Conservation (phyloP, 2,797 vertebrate genomes). For the Staurois parvus region DNA sequence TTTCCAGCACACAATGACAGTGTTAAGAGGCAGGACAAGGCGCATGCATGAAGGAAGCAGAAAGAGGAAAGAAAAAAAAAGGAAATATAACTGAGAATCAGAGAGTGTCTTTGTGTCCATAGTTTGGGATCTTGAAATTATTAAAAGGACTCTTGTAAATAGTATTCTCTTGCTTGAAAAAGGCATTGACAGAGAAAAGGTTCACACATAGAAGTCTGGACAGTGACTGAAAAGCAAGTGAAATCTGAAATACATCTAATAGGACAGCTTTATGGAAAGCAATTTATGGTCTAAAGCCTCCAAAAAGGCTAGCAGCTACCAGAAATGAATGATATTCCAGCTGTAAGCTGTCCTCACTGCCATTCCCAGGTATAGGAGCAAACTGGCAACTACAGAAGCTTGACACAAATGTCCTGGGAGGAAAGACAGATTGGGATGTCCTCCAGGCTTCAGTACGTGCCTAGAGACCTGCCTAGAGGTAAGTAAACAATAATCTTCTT, state of each 20-base stretch:
- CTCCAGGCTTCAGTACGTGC: too few relatives aligned
- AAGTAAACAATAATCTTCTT: too few relatives aligned
- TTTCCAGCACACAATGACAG: background rate
- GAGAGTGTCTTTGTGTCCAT: constrained; percentile 95
- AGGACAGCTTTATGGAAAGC: too few relatives aligned
- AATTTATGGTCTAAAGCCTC: too few relatives aligned
- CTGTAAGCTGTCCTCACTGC: too few relatives aligned
- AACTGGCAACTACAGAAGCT: too few relatives aligned
- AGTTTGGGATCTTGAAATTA: constrained; percentile 98
- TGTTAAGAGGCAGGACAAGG: constrained; percentile 48
- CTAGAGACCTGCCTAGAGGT: too few relatives aligned
- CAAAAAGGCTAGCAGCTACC: too few relatives aligned
- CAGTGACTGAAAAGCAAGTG: background rate
- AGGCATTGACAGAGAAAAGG: constrained; percentile 72
- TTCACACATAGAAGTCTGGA: constrained; percentile 26
- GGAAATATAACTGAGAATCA: constrained; percentile 92
- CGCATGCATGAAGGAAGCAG: constrained; percentile 73
- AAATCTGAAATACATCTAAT: constrained; percentile 22
- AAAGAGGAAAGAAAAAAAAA: constrained; percentile 67
- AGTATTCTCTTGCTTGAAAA: constrained; percentile 96
- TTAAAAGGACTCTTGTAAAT: constrained; percentile 99
- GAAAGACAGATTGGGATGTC: too few relatives aligned
- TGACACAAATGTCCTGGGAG: too few relatives aligned
- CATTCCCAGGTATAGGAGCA: too few relatives aligned
- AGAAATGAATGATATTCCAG: too few relatives aligned